These are phyloP conservation scores for Montipora capricornis DNA, from an alignment of 64 coral and sea anemone genomes.

Conservation along the genomic window DNA sequence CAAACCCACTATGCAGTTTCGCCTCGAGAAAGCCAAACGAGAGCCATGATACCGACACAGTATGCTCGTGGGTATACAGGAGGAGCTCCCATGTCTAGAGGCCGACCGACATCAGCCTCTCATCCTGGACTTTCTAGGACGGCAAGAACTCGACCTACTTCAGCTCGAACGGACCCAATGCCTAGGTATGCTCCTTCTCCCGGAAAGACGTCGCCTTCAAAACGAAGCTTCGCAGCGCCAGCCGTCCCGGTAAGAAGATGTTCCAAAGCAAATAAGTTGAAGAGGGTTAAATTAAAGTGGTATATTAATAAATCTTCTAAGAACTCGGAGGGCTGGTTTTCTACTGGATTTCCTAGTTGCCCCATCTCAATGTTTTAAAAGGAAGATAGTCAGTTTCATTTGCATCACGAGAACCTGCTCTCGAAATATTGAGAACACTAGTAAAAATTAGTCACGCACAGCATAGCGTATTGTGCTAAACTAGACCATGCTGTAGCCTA, in stretches of 20 bases:
- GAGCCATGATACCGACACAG: not conserved
- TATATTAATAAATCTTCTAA: no score
- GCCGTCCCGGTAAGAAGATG: not conserved
- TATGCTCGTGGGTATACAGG: constrained; percentile 29
- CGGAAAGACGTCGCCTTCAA: not conserved
- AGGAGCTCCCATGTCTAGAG: constrained; percentile 12
- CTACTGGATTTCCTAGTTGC: no score
- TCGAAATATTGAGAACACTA: no score
- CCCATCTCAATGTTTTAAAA: no score
- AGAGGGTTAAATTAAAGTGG: not conserved
- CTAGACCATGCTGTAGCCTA: no score
- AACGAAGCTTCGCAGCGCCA: not conserved
- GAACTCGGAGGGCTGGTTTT: no score
- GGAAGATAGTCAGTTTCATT: no score
- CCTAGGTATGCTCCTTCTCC: constrained; percentile 3
- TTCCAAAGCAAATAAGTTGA: not conserved
- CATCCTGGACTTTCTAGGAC: constrained; percentile 9
- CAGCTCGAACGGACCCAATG: constrained; percentile 40
- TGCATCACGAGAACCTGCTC: no score
- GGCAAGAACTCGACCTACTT: constrained; percentile 45
- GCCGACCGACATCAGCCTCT: constrained; percentile 52
- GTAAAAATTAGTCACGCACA: no score
- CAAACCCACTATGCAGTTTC: constrained; percentile 8
- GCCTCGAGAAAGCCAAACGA: constrained; percentile 25
- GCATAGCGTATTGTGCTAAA: no score